phyloP scores from a whole-genome alignment of 2,888 invertebrate genomes.

The Thyatira batis region DNA sequence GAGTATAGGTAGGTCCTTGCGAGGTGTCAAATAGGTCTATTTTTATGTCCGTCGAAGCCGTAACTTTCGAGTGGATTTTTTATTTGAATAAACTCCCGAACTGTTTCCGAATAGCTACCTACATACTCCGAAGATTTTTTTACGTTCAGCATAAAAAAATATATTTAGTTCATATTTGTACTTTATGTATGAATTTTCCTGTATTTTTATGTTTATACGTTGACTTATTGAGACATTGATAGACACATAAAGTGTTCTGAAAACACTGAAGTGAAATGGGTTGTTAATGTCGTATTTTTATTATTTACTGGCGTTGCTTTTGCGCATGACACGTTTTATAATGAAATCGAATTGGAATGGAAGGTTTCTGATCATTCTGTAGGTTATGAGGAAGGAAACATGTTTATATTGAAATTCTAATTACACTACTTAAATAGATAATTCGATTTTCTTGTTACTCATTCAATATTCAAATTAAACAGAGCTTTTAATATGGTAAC shows the following conservation, averaged over 20 bases:
- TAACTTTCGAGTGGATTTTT: conserved; percentile 70
- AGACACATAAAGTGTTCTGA: conserved; percentile 30
- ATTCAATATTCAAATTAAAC: too few relatives aligned
- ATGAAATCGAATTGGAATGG: conserved; percentile 19
- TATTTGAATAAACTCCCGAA: conserved; percentile 66
- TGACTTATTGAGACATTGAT: conserved; percentile 44
- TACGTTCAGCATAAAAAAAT: conserved; percentile 44
- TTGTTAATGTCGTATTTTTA: conserved; percentile 44
- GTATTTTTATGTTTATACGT: conserved; percentile 41
- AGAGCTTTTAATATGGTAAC: too few relatives aligned
- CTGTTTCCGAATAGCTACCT: conserved; percentile 40
- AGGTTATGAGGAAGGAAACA: too few relatives aligned
- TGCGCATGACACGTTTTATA: conserved; percentile 32
- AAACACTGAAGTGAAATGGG: conserved; percentile 31
- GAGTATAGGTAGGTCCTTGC: conserved; percentile 57
- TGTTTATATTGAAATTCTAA: too few relatives aligned
- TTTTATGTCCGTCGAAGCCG: conserved; percentile 67
- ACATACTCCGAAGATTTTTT: conserved; percentile 36
- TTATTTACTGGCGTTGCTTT: conserved; percentile 32
- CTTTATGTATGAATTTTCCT: conserved; percentile 44
- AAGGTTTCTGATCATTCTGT: conserved; percentile 9
- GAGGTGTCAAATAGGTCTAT: conserved; percentile 76
- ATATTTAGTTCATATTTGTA: conserved; percentile 34
- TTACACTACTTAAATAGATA: too few relatives aligned
- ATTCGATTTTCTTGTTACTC: too few relatives aligned